A percentile compares a stretch with the other conserved stretches of the same genome.
These are phyloP conservation scores for Coptodon bakossiorum DNA, from an alignment of 2,113 vertebrate species.

Conservation along the genomic window DNA sequence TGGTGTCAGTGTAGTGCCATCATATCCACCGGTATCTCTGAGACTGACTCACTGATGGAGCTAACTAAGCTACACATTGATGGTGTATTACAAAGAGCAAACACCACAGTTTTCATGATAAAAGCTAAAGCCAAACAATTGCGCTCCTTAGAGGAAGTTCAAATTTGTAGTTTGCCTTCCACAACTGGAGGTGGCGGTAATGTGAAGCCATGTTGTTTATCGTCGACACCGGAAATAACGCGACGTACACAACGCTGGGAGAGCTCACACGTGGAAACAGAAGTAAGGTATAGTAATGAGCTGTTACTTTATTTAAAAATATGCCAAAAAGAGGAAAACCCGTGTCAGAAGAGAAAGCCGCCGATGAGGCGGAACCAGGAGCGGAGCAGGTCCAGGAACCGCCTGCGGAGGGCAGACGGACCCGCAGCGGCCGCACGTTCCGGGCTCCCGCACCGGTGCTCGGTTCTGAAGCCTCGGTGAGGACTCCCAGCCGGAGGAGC, in stretches of 20 bases:
- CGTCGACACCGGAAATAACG: conserved; percentile 1
- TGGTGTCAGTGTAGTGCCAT: no score
- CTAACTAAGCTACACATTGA: not conserved
- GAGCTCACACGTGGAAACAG: conserved; percentile 31
- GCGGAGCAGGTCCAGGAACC: conserved; percentile 7
- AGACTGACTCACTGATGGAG: not conserved
- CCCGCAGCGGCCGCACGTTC: conserved; percentile 67
- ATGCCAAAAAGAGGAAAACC: conserved; percentile 32
- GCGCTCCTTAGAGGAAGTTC: not conserved
- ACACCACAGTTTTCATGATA: not conserved
- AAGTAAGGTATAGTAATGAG: not conserved
- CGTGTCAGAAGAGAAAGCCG: not conserved
- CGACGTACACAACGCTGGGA: not conserved
- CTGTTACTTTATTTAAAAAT: not conserved
- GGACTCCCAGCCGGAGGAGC: conserved; percentile 52
- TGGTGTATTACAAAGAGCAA: not conserved
- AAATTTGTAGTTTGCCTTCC: not conserved
- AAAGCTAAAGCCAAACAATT: not conserved
- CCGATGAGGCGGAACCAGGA: not conserved
- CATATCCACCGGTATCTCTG: not conserved
- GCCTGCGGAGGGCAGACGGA: conserved; percentile 43
- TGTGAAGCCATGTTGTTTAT: not conserved
- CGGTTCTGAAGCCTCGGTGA: not conserved
- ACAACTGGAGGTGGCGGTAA: not conserved
- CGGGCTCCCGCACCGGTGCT: conserved; percentile 36